phyloP scores from a whole-genome alignment of 2,888 invertebrate species.

The Acanthosepion pharaonis region DNA sequence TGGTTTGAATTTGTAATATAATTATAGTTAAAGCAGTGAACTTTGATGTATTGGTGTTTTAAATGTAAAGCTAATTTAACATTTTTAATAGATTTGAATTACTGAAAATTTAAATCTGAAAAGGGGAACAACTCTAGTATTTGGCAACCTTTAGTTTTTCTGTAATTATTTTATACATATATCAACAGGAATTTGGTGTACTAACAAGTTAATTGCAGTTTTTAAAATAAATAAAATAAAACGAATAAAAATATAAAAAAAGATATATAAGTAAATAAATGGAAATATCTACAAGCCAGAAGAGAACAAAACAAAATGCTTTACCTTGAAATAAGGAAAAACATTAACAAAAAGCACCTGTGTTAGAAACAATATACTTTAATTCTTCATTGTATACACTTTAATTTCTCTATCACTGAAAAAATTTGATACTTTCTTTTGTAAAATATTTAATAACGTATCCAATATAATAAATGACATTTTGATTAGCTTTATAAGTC shows the following conservation, averaged over 20 bases:
- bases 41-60: background rate
- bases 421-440: background rate
- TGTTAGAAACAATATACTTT: background rate
- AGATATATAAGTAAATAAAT: background rate
- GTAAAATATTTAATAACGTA: background rate
- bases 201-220: background rate
- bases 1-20: background rate
- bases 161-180: background rate
- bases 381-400: background rate
- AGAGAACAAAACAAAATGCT: background rate
- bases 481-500: no score
- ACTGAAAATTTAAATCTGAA: background rate
- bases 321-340: conserved; percentile 15
- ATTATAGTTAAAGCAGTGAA: background rate
- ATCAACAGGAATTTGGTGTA: background rate
- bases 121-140: no score
- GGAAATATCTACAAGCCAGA: conserved; percentile 6
- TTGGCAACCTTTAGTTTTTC: no score
- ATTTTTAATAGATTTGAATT: background rate
- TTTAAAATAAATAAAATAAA: conserved; percentile 4
- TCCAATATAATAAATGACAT: no score
- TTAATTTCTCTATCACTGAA: background rate
- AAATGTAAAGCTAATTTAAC: background rate
- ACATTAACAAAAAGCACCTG: conserved; percentile 33
- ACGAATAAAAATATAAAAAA: background rate